Evolutionary conservation across 2,888 invertebrate genomes (phyloP), one percentile per base, ranked within the genome.

Genomic region (Melieria crassipennis): DNA sequence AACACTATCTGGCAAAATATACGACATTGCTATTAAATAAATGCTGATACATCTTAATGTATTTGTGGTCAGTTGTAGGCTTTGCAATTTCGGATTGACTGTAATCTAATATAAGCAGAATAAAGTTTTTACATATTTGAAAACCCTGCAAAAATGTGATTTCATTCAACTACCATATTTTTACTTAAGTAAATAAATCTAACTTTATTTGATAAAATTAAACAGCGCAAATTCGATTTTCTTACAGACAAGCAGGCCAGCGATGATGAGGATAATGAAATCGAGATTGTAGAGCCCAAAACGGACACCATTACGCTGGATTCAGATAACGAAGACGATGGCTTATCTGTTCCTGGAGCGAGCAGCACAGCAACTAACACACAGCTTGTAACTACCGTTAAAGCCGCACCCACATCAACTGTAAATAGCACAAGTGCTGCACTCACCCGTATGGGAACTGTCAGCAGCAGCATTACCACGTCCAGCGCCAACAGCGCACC

Each of bases 241-340:
- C 45, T 81, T 80, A 0, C 73, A 86, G 85, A 86, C 30, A 86
- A 87, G 79, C 84, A 86, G 80, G 85, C 84, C 47, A 86, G 83
- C 72, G 86, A 86, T 65, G 84, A 82, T 67, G 87, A 86, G 68
- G 87, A 86, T 67, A 87, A 87, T 67, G 87, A 87, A 76, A 83
- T 87, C 10, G 83, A 85, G 75, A 87, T 87, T 76, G 86, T 87
- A 46, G 87, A 87, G 72, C 85, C 86, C 3, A 82, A 86, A 77
- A 86, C 86, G 0, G 86, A 86, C 70, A 82, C 84, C 3, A 87
- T 87, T 48, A 85, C 82, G 48, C 79, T 87, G 11, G 86, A 86
- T 75, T 87, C 87, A 0, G 87, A 87, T 68, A 83, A 85, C 70
- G 87, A 86, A 30, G 86, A 86, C 7, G 82, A 83, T 9, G 75